These are phyloP conservation scores for Alviniconcha marisindica DNA, from an alignment of 1,140 invertebrate species.

Conservation along the genomic window DNA sequence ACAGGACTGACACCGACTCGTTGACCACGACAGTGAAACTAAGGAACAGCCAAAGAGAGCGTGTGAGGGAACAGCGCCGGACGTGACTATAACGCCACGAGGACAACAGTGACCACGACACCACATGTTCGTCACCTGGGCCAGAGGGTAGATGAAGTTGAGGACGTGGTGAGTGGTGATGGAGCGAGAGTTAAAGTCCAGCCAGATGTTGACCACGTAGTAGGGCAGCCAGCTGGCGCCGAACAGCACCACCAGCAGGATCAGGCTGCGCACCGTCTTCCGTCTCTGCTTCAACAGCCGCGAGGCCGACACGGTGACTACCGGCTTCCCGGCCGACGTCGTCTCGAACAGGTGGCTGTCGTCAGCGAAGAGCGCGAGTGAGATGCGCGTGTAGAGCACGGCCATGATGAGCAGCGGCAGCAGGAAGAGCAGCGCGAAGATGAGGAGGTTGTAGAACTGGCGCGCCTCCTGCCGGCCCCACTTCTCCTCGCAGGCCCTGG, in stretches of 20 bases:
- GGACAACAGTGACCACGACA: background rate
- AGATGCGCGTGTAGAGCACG: conserved; percentile 89
- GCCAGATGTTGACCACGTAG: conserved; percentile 63
- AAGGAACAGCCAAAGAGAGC: too few species aligned
- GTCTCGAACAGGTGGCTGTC: conserved; percentile 78
- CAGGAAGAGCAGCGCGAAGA: conserved; percentile 85
- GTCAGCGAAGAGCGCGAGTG: conserved; percentile 87
- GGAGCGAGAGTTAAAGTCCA: conserved; percentile 57
- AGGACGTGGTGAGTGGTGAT: conserved; percentile 27
- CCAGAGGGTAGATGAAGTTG: conserved; percentile 73
- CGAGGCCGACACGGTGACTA: conserved; percentile 40
- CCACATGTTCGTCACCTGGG: conserved; percentile 47
- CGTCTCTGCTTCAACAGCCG: conserved; percentile 58
- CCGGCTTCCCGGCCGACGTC: background rate
- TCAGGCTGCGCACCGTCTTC: conserved; percentile 62
- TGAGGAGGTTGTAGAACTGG: conserved; percentile 80
- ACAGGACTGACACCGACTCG: too few species aligned
- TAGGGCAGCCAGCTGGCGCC: conserved; percentile 67
- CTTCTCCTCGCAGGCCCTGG: conserved; percentile 52
- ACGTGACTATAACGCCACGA: too few species aligned
- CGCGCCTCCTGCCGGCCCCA: conserved; percentile 45
- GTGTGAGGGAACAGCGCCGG: too few species aligned
- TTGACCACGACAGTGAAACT: too few species aligned
- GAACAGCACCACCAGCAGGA: conserved; percentile 63
- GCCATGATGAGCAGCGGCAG: conserved; percentile 88